A percentile compares a stretch with the other conserved stretches of the same genome.
Evolutionary conservation across 92 coral and sea anemone species (phyloP).

Genomic region (Phenganax marumi): DNA sequence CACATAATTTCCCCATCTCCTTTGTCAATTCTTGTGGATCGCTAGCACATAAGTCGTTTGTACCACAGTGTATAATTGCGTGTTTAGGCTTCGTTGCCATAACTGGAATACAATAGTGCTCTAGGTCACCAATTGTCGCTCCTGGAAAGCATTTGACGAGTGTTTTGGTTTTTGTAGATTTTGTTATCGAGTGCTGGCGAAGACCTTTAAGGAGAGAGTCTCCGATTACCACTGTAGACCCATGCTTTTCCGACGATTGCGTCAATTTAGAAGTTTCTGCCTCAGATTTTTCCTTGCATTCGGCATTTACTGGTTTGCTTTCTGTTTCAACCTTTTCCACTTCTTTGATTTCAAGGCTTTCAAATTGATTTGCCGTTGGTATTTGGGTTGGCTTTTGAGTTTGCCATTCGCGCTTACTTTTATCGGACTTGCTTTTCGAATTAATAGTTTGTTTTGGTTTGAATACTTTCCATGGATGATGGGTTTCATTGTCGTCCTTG

Average conservation of each 20-base stretch:
- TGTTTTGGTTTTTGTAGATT: constrained; percentile 1
- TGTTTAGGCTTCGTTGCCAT: constrained; percentile 8
- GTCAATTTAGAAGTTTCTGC: no score
- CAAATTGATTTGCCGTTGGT: neutral
- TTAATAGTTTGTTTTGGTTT: no score
- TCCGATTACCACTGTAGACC: neutral
- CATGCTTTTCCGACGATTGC: neutral
- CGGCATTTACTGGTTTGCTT: neutral
- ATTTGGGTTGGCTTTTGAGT: neutral
- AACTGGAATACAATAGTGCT: constrained; percentile 12
- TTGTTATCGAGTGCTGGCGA: constrained; percentile 7
- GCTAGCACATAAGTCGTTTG: neutral
- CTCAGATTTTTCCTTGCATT: neutral
- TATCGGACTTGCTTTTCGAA: no score
- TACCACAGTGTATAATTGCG: constrained; percentile 7
- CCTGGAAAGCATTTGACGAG: constrained; percentile 8
- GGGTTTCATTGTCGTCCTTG: no score
- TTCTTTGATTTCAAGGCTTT: constrained; percentile 5
- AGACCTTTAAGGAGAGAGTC: constrained; percentile 8
- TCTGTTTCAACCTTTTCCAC: neutral
- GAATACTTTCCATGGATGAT: no score
- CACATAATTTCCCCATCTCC: constrained; percentile 2
- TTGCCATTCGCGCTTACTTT: neutral
- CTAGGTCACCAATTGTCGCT: neutral
- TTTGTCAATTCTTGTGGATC: neutral